These are phyloP conservation scores for Corvus cornix DNA, from an alignment of 2,113 vertebrate genomes.

Conservation along the genomic window DNA sequence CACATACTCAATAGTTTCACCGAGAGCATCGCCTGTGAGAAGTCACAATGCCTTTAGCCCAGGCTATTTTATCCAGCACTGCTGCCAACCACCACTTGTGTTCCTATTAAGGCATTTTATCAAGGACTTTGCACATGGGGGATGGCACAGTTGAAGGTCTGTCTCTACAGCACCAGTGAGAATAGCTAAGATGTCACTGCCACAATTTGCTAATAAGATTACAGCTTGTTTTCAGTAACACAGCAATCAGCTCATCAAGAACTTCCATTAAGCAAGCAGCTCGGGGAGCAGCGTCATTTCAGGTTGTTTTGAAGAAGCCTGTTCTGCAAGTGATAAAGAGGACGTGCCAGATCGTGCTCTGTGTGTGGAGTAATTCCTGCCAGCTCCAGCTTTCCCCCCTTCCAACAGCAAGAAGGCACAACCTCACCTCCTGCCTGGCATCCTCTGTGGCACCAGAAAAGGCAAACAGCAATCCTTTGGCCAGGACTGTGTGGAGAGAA, in stretches of 20 bases:
- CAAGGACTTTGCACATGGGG: neutral
- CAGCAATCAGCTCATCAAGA: slow-evolving; percentile 47
- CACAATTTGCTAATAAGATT: slow-evolving; percentile 41
- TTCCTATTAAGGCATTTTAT: neutral
- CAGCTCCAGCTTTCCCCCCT: neutral
- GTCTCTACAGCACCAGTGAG: neutral
- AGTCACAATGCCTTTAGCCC: neutral
- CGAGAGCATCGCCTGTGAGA: neutral
- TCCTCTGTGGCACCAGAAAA: neutral
- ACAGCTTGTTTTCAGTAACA: slow-evolving; percentile 47
- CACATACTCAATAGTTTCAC: neutral
- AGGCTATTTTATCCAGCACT: neutral
- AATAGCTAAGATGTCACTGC: neutral
- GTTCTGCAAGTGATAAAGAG: slow-evolving; percentile 47
- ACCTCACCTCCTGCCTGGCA: neutral
- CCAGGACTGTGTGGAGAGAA: neutral
- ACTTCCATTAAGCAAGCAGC: slow-evolving; percentile 53
- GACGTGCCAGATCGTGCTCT: neutral
- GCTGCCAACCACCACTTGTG: neutral
- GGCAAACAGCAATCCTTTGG: neutral
- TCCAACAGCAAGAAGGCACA: neutral
- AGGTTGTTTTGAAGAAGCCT: slow-evolving; percentile 48
- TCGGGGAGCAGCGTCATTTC: neutral
- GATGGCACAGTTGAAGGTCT: neutral
- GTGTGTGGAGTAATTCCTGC: neutral